Base-by-base conservation (phyloP, 2,888 invertebrate genomes). In the Ctena decussata region DNA sequence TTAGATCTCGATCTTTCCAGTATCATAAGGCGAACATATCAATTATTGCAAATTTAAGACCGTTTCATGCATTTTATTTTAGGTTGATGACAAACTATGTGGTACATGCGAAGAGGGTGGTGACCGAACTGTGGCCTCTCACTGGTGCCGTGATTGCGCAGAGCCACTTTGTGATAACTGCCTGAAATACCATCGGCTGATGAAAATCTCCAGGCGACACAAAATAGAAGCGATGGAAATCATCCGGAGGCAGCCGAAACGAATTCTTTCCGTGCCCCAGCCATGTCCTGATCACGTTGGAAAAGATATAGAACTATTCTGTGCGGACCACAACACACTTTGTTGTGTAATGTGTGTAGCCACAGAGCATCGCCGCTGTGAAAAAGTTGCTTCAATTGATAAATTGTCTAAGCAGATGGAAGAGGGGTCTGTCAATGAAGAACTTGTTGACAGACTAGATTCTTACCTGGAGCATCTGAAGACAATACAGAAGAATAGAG, bases 341-440 rank as follows among this genome's bases (percentile, higher is more conserved):
- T 89, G 89, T 70, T 89, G 89, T 37, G 89, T 89, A 21, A 89
- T 89, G 89, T 89, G 89, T 57, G 89, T 89, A 2, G 89, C 89
- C 27, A 89, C 89, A 3, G 89, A 89, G 53, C 89, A 89, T 41
- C 69, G 89, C 12, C 77, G 89, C 35, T 89, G 89, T 44, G 89
- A 89, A 49, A 89, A 86, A 70, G 89, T 89, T 8, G 89, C 89
- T 8, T 89, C 89, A 37, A 89, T 89, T 69, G 89, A 89, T 32
- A 89, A 89, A 57, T 77, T 89, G 21, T 84, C 89, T 18, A 89
- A 89, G 60, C 84, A 89, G 70, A 75, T 89, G 24, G 89, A 89
- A 69, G 89, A 89, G 70, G 86, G 85, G 21, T 84, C 86, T 0
- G 86, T 89, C 3, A 89, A 84, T 0, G 89, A 89, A 53, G 89